These are phyloP conservation scores for Spodoptera litura DNA, from an alignment of 1,140 invertebrate species.

Conservation along the genomic window DNA sequence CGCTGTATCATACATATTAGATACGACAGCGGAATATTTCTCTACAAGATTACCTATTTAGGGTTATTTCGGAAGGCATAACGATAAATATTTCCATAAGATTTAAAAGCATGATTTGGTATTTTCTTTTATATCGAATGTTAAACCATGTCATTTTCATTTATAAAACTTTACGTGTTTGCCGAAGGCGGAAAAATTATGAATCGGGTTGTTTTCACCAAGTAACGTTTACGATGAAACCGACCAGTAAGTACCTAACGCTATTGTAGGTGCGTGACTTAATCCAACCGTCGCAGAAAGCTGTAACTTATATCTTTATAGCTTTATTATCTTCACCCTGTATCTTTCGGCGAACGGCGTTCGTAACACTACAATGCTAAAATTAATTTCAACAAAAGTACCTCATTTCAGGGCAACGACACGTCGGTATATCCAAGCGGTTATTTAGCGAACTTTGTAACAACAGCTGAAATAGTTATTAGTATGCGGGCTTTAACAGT, in stretches of 20 bases:
- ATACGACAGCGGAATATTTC: neutral
- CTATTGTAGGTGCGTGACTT: conserved; percentile 37
- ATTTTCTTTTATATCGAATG: neutral
- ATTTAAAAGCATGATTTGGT: neutral
- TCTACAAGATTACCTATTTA: neutral
- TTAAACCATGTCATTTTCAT: neutral
- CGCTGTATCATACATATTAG: conserved; percentile 11
- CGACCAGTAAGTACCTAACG: neutral
- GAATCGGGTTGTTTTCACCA: conserved; percentile 2
- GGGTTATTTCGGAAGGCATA: neutral
- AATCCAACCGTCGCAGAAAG: neutral
- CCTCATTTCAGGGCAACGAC: conserved; percentile 7
- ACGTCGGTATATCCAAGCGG: neutral
- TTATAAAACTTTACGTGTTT: neutral
- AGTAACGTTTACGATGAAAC: conserved; percentile 4
- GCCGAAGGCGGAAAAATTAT: neutral
- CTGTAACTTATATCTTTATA: conserved; percentile 26
- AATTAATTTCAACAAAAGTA: conserved; percentile 17
- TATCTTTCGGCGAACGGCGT: conserved; percentile 5
- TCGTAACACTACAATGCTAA: neutral
- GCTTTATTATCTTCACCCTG: conserved; percentile 33
- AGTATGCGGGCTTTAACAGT: conserved; percentile 22
- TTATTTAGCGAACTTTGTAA: conserved; percentile 17
- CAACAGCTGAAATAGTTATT: conserved; percentile 8
- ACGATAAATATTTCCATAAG: neutral